A percentile compares a stretch with the other conserved stretches of the same genome.
Evolutionary conservation across 2,113 vertebrate species (phyloP).

Genomic region (Mohoua ochrocephala): DNA sequence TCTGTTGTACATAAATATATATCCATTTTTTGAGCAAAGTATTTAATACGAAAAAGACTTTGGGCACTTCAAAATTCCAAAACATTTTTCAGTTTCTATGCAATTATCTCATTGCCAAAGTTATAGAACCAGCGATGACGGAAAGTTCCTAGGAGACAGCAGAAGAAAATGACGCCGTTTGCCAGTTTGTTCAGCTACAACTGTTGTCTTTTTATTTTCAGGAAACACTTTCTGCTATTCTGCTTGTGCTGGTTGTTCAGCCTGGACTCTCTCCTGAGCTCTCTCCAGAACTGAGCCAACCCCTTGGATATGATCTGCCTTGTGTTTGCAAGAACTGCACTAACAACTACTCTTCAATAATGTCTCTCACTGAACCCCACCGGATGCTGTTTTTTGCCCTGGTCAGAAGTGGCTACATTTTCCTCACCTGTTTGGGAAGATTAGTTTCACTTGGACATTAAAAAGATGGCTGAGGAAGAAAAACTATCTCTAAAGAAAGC

Average conservation of each 20-base stretch:
- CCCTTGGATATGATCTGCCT: background rate
- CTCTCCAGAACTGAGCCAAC: background rate
- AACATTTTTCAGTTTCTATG: background rate
- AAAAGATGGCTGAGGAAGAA: constrained; percentile 31
- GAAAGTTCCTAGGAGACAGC: background rate
- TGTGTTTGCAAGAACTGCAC: background rate
- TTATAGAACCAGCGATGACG: background rate
- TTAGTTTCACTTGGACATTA: background rate
- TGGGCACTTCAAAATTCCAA: background rate
- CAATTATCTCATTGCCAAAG: background rate
- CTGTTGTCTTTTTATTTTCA: constrained; percentile 60
- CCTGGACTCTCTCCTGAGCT: background rate
- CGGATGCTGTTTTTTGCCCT: background rate
- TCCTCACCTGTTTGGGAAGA: constrained; percentile 1
- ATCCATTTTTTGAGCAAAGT: background rate
- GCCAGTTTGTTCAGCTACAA: background rate
- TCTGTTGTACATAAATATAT: background rate
- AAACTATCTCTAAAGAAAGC: background rate
- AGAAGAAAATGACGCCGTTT: background rate
- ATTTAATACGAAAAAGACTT: background rate
- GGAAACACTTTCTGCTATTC: background rate
- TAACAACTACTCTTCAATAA: background rate
- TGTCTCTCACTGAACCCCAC: background rate
- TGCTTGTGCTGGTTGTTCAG: background rate
- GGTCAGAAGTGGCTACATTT: background rate